Percentiles rank a stretch among this genome's conserved stretches.
Evolutionary conservation across 2,888 invertebrate genomes (phyloP).

Genomic region (Parapristionchus giblindavisi): DNA sequence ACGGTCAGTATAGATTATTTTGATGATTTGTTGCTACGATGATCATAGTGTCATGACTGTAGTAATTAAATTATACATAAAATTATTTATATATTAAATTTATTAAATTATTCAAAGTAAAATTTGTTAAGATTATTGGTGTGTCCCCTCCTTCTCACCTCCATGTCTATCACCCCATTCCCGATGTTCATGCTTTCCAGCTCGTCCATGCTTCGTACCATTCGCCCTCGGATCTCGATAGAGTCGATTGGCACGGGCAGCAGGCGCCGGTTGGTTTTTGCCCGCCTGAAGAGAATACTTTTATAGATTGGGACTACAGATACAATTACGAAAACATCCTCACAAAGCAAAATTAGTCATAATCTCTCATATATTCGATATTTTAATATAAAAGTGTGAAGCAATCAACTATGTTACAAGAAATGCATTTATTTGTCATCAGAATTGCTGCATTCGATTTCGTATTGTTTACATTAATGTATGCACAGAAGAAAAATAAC

Average conservation of each 20-base stretch:
- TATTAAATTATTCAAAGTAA: not conserved
- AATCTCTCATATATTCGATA: not conserved
- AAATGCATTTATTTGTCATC: not conserved
- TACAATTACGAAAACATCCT: not conserved
- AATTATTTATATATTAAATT: conserved; percentile 1
- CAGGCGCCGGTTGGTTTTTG: conserved; percentile 67
- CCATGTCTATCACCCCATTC: conserved; percentile 68
- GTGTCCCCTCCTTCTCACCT: too few relatives aligned
- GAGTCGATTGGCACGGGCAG: conserved; percentile 62
- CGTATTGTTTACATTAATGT: not conserved
- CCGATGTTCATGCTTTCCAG: conserved; percentile 65
- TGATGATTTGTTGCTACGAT: too few relatives aligned
- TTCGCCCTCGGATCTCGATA: conserved; percentile 58
- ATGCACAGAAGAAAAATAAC: not conserved
- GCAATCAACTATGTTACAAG: not conserved
- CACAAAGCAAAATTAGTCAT: not conserved
- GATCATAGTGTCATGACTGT: too few relatives aligned
- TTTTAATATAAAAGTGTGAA: not conserved
- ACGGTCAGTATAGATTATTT: too few relatives aligned
- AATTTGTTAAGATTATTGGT: not conserved
- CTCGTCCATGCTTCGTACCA: conserved; percentile 62
- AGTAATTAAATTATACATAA: not conserved
- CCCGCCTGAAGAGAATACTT: conserved; percentile 41
- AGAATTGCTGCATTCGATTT: too few relatives aligned
- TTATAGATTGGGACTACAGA: not conserved